Base-by-base conservation (phyloP, 2,888 invertebrate species). In the Ctena decussata region DNA sequence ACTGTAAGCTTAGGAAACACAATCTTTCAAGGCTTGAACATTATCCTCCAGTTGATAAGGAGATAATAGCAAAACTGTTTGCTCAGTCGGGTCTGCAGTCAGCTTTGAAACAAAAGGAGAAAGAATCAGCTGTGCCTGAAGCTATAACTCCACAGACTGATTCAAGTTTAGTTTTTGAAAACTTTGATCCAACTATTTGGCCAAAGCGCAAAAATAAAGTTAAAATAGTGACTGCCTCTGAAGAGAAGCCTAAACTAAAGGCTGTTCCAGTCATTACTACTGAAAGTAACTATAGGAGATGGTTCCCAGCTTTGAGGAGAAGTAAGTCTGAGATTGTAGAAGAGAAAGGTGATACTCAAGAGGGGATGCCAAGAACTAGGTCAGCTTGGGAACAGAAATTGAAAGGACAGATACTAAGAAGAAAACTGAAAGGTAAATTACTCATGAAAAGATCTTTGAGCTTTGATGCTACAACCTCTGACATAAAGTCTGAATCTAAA, bases 1-100 rank as follows among this genome's bases (percentile, higher is more conserved):
- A 98, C 95, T 98, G 98, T 77, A 85, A 82, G 30, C 46, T 70
- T 6, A 80, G 76, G 57, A 71, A 74, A 32, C 69, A 44, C 24
- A 44, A 49, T 39, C 32, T 37, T 70, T 37, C 65, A 18, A 57
- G 27, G n/a, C 44, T 44, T 44, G 44, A 72, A 24, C 8, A n/a
- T 5, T 27, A 44, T 60, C 27, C 75, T 35, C 18, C 35, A 44
- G 27, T 84, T 21, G 74, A 77, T 27, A 82, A 76, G 32, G 73
- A 80, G 46, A 79, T 74, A 18, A 82, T 86, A 27, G 72, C 86
- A 15, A 80, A 82, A 77, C n/a, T 86, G 74, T 86, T 81, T 85
- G 37, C 57, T 49, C 53, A 75, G n/a, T 5, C 24, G 11, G 37
- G 11, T 57, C n/a, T 15, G 0, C 15, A n/a, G 27, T 18, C 24